Evolutionary conservation across 1,140 invertebrate species (phyloP), one percentile per base, ranked within the genome.

Genomic region (Dufourea novaeangliae): DNA sequence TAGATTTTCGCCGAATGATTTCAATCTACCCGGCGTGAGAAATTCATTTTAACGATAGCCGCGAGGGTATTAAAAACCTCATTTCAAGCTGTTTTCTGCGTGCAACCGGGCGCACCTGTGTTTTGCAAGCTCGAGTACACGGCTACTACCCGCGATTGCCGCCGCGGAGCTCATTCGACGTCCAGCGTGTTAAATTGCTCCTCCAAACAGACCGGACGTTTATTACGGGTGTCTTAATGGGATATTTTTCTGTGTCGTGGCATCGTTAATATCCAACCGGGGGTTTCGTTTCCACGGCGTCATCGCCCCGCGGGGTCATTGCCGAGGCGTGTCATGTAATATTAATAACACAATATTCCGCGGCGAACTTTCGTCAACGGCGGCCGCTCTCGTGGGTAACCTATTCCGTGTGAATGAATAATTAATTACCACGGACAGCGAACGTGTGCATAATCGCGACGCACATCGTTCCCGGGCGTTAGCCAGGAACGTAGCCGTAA

Each of bases 181-280:
- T 11, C 54, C 34, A 46, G 32, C 52, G 29, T 67, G 46, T 50
- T 63, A 70, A 82, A 79, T 75, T 52, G 34, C 59, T 56, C 52
- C 39, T 20, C 34, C 64, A 39, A 56, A 59, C 70, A 32, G 12
- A 50, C 39, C 12, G 67, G 52, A 79, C 46, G 57, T 68, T 79
- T 46, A 74, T 68, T 74, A 68, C 50, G 56, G 20, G 44, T 34
- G 63, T 56, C 44, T 62, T 79, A 78, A 78, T 78, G 76, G 27
- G 54, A 73, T 54, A 81, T 79, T 73, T 68, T 79, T 73, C 39
- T 73, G 32, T 64, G 44, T 44, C 46, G 8, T 34, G 32, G 41
- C 50, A 34, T 54, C 34, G 73, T 77, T 57, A 77, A 77, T 79
- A 75, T 61, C 50, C 32, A 8, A 17, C 4, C 29, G n/a, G n/a